These are phyloP conservation scores for Ethmia dodecea DNA, from an alignment of 2,888 invertebrate genomes.

Conservation along the genomic window DNA sequence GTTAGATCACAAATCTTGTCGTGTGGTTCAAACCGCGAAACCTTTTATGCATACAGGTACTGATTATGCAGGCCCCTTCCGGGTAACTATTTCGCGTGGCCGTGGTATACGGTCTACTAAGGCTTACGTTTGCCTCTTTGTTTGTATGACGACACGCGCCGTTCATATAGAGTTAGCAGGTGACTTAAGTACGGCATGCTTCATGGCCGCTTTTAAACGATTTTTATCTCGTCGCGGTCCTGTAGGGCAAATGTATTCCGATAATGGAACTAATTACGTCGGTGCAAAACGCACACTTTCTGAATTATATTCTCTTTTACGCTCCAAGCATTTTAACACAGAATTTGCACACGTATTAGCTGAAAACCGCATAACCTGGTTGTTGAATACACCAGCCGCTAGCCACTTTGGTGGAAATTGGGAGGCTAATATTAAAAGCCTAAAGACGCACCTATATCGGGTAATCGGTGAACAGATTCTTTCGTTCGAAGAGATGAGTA, in stretches of 20 bases:
- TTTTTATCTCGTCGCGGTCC: constrained; percentile 12
- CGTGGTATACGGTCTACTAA: constrained; percentile 8
- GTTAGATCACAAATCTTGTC: constrained; percentile 8
- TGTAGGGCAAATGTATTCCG: constrained; percentile 1
- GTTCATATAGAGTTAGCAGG: constrained; percentile 11
- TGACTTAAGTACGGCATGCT: constrained; percentile 5
- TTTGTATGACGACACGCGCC: constrained; percentile 9
- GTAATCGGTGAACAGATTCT: constrained; percentile 4
- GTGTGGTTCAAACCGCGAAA: constrained; percentile 6
- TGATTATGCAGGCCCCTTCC: constrained; percentile 8
- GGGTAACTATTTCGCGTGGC: constrained; percentile 1
- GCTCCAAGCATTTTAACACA: not conserved
- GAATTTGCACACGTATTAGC: not conserved
- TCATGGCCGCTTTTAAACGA: constrained; percentile 6
- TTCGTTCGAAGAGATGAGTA: constrained; percentile 6
- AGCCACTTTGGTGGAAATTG: constrained; percentile 6
- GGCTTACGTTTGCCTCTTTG: constrained; percentile 9
- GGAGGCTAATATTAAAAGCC: constrained; percentile 1
- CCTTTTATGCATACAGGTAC: constrained; percentile 7
- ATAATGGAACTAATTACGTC: constrained; percentile 12
- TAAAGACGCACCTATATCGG: constrained; percentile 6
- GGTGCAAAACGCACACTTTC: not conserved
- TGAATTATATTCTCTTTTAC: not conserved
- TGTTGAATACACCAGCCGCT: not conserved
- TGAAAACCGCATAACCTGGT: not conserved